These are phyloP conservation scores for Peromyscus nudipes DNA, from an alignment of 2,797 vertebrate genomes.

Conservation along the genomic window DNA sequence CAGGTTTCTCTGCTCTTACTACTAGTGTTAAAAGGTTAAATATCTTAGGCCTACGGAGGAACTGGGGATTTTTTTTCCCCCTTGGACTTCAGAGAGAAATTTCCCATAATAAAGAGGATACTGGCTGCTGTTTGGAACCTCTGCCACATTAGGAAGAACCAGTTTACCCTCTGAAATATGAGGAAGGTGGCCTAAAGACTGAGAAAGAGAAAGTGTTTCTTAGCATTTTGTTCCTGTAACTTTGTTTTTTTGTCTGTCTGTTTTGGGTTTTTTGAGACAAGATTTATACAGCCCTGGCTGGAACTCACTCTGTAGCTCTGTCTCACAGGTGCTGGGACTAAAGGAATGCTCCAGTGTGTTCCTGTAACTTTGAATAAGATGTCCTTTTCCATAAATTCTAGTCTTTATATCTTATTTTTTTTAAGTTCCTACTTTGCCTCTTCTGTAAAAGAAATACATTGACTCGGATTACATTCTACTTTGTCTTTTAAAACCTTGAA, in stretches of 20 bases:
- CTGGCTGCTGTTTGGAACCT: not conserved
- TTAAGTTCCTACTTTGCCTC: slow-evolving; percentile 23
- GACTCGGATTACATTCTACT: slow-evolving; percentile 32
- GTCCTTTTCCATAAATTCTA: slow-evolving; percentile 30
- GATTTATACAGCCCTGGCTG: not conserved
- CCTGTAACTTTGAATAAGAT: slow-evolving; percentile 6
- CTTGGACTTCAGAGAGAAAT: not conserved
- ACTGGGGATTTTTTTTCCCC: not conserved
- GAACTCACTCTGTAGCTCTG: not conserved
- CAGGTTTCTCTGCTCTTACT: not conserved
- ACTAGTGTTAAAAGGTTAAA: not conserved
- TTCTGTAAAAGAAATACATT: slow-evolving; percentile 48
- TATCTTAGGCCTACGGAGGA: not conserved
- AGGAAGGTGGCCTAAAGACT: not conserved
- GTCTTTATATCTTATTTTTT: not conserved
- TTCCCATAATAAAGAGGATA: not conserved
- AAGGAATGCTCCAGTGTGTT: not conserved
- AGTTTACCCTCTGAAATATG: not conserved
- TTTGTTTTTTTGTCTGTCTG: not conserved
- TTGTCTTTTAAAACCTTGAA: slow-evolving; percentile 47
- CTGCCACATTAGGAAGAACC: not conserved
- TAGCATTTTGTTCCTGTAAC: not conserved
- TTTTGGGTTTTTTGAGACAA: not conserved
- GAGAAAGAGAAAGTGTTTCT: not conserved
- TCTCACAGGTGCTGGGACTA: not conserved